Evolutionary conservation across 2,113 vertebrate genomes (phyloP).

Genomic region (Clarias macrocephalus): DNA sequence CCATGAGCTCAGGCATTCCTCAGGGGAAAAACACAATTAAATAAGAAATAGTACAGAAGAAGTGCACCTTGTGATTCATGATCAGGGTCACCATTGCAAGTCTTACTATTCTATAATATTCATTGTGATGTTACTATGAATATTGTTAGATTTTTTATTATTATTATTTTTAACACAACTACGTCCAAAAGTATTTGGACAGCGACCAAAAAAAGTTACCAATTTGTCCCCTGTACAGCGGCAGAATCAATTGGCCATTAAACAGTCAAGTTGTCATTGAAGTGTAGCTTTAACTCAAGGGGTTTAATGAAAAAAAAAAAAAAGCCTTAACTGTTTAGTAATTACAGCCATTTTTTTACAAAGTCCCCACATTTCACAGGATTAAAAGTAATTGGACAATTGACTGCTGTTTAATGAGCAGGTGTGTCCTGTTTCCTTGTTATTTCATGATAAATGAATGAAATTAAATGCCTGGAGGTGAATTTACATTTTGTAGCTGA

Average conservation of each 20-base stretch:
- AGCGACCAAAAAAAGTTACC: neutral
- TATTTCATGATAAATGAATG: neutral
- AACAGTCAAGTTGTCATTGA: no score
- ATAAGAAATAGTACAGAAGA: slow-evolving; percentile 68
- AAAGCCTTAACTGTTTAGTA: no score
- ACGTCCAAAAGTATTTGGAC: neutral
- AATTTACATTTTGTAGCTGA: neutral
- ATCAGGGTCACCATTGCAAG: neutral
- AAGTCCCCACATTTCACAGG: neutral
- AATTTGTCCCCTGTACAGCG: neutral
- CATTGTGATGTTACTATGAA: neutral
- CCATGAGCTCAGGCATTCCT: slow-evolving; percentile 58
- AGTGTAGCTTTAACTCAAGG: no score
- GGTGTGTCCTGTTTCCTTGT: neutral
- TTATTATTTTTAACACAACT: neutral
- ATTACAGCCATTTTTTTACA: no score
- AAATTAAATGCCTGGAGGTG: neutral
- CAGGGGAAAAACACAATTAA: slow-evolving; percentile 39
- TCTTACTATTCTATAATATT: neutral
- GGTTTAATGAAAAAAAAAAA: no score
- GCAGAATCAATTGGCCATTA: neutral
- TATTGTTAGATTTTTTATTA: neutral
- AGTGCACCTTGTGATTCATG: slow-evolving; percentile 50
- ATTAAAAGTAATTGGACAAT: neutral
- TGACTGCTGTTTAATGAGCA: neutral